These are phyloP conservation scores for Zosterops japonicus DNA, from an alignment of 2,113 vertebrate species.

Conservation along the genomic window DNA sequence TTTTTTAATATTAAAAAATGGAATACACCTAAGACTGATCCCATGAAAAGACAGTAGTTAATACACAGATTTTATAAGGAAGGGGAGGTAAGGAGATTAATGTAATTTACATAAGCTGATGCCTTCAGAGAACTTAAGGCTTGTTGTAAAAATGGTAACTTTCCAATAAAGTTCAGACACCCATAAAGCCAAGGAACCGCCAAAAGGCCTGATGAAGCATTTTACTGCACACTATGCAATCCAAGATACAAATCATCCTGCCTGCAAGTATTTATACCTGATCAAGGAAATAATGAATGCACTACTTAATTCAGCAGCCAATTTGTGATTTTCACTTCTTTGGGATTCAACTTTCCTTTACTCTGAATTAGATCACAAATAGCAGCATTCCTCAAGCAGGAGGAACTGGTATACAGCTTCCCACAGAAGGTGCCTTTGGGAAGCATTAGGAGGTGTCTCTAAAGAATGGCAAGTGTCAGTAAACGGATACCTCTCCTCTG, in stretches of 20 bases:
- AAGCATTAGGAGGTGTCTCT: not conserved
- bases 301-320: not conserved
- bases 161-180: not conserved
- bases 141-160: not conserved
- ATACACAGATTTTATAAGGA: not conserved
- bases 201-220: not conserved
- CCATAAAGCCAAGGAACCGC: not conserved
- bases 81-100: not conserved
- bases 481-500: not conserved
- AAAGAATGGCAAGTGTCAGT: not conserved
- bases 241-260: not conserved
- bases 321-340: not conserved
- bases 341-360: not conserved
- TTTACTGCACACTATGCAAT: not conserved
- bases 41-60: not conserved
- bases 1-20: not conserved
- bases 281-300: not conserved
- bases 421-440: not conserved
- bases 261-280: not conserved
- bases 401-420: not conserved
- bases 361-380: not conserved
- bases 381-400: not conserved
- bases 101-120: not conserved
- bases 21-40: not conserved
- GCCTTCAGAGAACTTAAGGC: not conserved